Evolutionary conservation across 2,888 invertebrate species (phyloP), one percentile per base, ranked within the genome.

Genomic region (Pollenia labialis): DNA sequence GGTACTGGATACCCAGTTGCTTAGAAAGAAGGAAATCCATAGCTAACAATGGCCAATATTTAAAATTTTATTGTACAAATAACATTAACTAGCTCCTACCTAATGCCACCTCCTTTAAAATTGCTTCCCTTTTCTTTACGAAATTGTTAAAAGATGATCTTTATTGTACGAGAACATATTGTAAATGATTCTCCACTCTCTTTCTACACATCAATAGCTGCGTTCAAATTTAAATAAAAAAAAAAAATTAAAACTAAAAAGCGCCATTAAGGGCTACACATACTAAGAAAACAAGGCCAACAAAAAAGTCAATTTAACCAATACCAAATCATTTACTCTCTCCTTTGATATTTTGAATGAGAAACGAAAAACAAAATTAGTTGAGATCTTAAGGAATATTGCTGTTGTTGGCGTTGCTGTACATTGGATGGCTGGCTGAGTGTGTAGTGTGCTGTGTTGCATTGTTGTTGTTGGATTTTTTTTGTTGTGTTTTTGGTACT

Each of bases 261-360:
- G 88, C 91, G 91, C 91, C 91, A 91, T 91, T 91, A 91, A 91
- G 90, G 86, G 90, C 88, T 88, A 90, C 90, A 88, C 89, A 91
- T 88, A 90, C 91, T 85, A 87, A 82, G 85, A 87, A 88, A 90
- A 89, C 89, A 88, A 83, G 44, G 80, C 82, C 80, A 87, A 76
- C 72, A 71, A 76, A 81, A 77, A 68, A 77, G 72, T 62, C 58
- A 77, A 72, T 46, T 69, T 42, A 50, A 80, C 83, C n/a, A 68
- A 74, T 18, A 72, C 81, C 66, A 42, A 54, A 6, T 48, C 76
- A 44, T 62, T 4, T 48, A 23, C 3, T 52, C 76, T 74, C 56
- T 81, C 40, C 42, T 46, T 46, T 56, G 54, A 14, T 62, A 16
- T 54, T 32, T 50, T 64, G 42, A 72, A 62, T 54, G 72, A 81